Base-by-base conservation (phyloP, 2,888 invertebrate genomes). In the Cryptocephalus primarius region DNA sequence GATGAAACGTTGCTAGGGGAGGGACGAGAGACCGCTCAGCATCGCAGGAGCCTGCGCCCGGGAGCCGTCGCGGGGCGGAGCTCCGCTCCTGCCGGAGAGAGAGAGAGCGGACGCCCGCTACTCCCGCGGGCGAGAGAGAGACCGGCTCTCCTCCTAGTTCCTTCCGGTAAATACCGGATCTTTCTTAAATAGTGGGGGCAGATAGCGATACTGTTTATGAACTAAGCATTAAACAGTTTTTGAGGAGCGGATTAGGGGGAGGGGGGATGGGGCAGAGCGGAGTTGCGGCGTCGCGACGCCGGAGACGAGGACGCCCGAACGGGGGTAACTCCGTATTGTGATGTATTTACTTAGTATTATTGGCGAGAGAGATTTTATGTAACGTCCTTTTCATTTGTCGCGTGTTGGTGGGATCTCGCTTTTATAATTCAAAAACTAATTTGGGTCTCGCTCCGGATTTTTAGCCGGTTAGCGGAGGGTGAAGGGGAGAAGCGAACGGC, bases 191-290 rank as follows among this genome's bases (percentile, higher is more conserved):
- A 61, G 63, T 61, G 65, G 65, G 59, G 58, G 51, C 39, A 52
- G 62, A 65, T 65, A 64, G 66, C 64, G 65, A 67, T 66, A 67
- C 66, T 67, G 65, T 68, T 68, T 68, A 68, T 65, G 66, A 50
- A 64, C 64, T 65, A 66, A 68, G 66, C 67, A 62, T 65, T 67
- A 66, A 68, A 68, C 67, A 67, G 63, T 68, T 67, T 68, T 67
- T 68, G 65, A 65, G 57, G 66, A 63, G 60, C 56, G 58, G 66
- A 65, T 66, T 65, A 65, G 62, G 65, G 63, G 54, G 64, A 64
- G 65, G 32, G n/a, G 31, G 32, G 32, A 32, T 4, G 11, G 11
- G 34, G 4, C n/a, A 43, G 14, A 43, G 22, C 8, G 36, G 33
- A 42, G 32, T 32, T 14, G 13, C 40, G 40, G 14, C 10, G 12